A percentile compares a stretch with the other conserved stretches of the same genome.
These are phyloP conservation scores for Nebria salina DNA, from an alignment of 2,888 invertebrate genomes.

Conservation along the genomic window DNA sequence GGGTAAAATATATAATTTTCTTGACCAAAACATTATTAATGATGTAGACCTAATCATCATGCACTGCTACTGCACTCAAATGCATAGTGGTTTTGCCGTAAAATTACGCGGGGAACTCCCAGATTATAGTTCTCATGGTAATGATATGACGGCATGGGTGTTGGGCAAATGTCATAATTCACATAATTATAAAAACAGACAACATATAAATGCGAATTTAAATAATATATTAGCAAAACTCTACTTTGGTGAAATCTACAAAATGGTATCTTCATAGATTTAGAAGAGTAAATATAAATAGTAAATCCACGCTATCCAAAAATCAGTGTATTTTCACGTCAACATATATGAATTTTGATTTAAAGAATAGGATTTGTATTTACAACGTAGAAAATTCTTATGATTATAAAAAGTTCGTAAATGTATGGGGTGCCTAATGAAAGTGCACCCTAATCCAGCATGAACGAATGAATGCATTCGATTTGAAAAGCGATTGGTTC, in stretches of 20 bases:
- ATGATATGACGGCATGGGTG: neutral
- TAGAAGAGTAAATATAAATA: too few relatives aligned
- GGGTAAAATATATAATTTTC: slow-evolving; percentile 61
- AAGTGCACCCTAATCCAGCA: slow-evolving; percentile 2
- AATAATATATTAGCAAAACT: neutral
- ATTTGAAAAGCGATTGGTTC: slow-evolving; percentile 2
- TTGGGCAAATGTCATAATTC: neutral
- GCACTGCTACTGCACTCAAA: slow-evolving; percentile 56
- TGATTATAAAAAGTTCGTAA: neutral
- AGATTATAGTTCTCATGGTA: slow-evolving; percentile 4
- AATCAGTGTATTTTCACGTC: too few relatives aligned
- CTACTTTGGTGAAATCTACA: too few relatives aligned
- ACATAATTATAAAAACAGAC: neutral
- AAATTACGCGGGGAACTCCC: neutral
- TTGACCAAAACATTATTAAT: slow-evolving; percentile 61
- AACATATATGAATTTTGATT: too few relatives aligned
- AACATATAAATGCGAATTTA: neutral
- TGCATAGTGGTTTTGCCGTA: slow-evolving; percentile 50
- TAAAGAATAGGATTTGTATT: too few relatives aligned
- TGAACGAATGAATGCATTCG: slow-evolving; percentile 12
- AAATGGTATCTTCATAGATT: too few relatives aligned
- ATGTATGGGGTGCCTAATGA: slow-evolving; percentile 3
- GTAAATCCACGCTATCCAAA: too few relatives aligned
- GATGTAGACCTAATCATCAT: slow-evolving; percentile 58
- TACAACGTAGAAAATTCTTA: neutral